phyloP scores from a whole-genome alignment of 2,113 vertebrate genomes.

The Reinhardtius hippoglossoides region DNA sequence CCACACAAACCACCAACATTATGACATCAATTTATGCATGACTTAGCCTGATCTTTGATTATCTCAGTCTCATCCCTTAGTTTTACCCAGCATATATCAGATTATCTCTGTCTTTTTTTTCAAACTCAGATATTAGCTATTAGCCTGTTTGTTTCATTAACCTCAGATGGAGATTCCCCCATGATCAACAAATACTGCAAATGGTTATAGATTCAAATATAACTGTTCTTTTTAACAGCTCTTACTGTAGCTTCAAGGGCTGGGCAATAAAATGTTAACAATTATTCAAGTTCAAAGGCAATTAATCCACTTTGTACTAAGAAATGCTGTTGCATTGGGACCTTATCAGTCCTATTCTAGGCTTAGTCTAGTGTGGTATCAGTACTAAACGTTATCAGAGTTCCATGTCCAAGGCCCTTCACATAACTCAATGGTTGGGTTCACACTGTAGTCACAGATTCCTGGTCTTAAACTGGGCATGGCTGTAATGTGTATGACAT shows the following conservation, averaged over 20 bases:
- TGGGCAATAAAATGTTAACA: not conserved
- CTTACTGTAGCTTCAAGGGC: not conserved
- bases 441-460: conserved; percentile 26
- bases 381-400: conserved; percentile 30
- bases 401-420: conserved; percentile 9
- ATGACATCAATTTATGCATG: conserved; percentile 1
- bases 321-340: conserved; percentile 8
- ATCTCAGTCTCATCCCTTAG: not conserved
- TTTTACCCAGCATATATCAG: not conserved
- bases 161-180: not conserved
- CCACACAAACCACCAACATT: not conserved
- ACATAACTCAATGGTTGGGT: conserved; percentile 5
- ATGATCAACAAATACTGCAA: not conserved
- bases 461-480: conserved; percentile 15
- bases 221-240: too few species aligned
- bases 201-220: not conserved
- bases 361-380: conserved; percentile 25
- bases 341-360: conserved; percentile 30
- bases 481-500: not conserved
- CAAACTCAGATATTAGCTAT: not conserved
- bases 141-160: too few species aligned
- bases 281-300: conserved; percentile 14
- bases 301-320: conserved; percentile 13
- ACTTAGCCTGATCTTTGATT: not conserved
- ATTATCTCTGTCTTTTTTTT: not conserved